phyloP scores from a whole-genome alignment of 2,113 vertebrate genomes.

The Prionailurus viverrinus region DNA sequence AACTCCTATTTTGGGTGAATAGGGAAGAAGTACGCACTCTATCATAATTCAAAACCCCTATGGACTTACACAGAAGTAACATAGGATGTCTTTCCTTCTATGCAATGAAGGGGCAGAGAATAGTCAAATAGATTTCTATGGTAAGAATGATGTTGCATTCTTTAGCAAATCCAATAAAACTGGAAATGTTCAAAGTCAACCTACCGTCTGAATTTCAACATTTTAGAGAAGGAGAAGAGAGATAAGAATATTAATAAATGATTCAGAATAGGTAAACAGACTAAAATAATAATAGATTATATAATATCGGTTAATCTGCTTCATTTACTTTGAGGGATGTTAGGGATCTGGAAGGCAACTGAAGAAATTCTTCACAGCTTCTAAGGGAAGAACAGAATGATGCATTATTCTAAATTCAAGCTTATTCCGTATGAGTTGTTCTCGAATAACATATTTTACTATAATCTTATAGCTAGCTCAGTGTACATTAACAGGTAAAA shows the following conservation, averaged over 20 bases:
- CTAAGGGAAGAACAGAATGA: not conserved
- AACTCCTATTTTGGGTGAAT: not conserved
- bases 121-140: not conserved
- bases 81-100: not conserved
- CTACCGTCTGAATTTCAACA: not conserved
- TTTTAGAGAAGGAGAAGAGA: not conserved
- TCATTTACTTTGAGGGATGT: not conserved
- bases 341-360: not conserved
- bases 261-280: not conserved
- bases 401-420: not conserved
- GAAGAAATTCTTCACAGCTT: slow-evolving; percentile 12
- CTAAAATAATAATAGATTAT: not conserved
- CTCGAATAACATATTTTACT: not conserved
- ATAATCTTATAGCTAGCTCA: not conserved
- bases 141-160: not conserved
- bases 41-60: not conserved
- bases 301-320: not conserved
- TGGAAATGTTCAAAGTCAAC: not conserved
- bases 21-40: not conserved
- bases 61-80: not conserved
- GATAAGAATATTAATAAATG: not conserved
- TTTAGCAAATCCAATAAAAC: not conserved
- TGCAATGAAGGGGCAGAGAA: not conserved
- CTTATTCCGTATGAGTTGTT: not conserved
- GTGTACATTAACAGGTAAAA: not conserved